Evolutionary conservation across 2,797 vertebrate genomes (phyloP).

Genomic region (Aulostomus chinensis): DNA sequence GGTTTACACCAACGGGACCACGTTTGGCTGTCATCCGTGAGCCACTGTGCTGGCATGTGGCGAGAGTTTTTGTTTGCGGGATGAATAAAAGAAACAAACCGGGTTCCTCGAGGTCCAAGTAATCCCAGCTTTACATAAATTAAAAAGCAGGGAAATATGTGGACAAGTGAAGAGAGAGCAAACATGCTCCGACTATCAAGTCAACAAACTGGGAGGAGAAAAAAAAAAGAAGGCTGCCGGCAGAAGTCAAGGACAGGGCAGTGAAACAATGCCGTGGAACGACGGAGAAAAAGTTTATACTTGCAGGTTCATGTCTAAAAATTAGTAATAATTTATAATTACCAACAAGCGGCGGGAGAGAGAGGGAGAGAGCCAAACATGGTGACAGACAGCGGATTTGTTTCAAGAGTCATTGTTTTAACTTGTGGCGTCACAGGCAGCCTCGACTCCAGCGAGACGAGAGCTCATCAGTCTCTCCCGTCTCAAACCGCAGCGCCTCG

Average conservation of each 20-base stretch:
- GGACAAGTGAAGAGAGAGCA: constrained; percentile 46
- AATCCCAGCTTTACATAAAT: constrained; percentile 70
- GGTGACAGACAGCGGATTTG: too few species aligned
- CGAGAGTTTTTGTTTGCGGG: constrained; percentile 43
- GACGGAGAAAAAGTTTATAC: constrained; percentile 42
- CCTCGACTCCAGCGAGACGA: constrained; percentile 9
- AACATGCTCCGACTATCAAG: constrained; percentile 43
- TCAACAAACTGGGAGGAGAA: constrained; percentile 13
- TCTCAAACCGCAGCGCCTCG: background rate
- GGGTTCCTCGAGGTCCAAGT: constrained; percentile 51
- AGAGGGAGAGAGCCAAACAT: too few species aligned
- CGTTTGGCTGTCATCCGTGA: constrained; percentile 43
- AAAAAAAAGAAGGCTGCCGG: constrained; percentile 2
- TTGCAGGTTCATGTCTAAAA: constrained; percentile 39
- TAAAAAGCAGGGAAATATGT: constrained; percentile 37
- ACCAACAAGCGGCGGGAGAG: background rate
- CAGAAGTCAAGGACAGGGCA: constrained; percentile 34
- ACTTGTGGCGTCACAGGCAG: background rate
- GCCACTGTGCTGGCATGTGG: constrained; percentile 30
- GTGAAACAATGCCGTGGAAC: constrained; percentile 28
- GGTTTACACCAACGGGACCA: constrained; percentile 37
- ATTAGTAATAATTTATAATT: constrained; percentile 48
- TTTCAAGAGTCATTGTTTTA: background rate
- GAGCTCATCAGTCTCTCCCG: constrained; percentile 16
- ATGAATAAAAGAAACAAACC: constrained; percentile 57